Base-by-base conservation (phyloP, 2,888 invertebrate genomes). In the Polietes domitor region DNA sequence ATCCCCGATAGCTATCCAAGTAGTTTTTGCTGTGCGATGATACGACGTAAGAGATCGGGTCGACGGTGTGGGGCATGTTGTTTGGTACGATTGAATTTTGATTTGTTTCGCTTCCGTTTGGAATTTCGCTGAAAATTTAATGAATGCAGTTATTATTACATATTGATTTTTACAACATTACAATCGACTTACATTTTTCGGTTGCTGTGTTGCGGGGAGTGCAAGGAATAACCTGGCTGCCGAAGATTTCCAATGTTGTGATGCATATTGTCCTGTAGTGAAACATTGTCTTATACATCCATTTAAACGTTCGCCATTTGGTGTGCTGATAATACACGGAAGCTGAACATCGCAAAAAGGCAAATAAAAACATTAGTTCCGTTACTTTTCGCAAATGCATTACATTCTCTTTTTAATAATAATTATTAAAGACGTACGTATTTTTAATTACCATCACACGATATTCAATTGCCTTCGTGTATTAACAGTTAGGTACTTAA, bases 1-100 rank as follows among this genome's bases (percentile, higher is more conserved):
- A 92, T 92, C 89, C 91, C 92, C 92, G 92, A 91, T 90, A 92
- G 92, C 91, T 92, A 92, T 93, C 92, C 93, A 92, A 91, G 91
- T 89, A 91, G 83, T 85, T 92, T 92, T 90, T 93, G 92, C 87
- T 93, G 92, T 88, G 92, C 92, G 89, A 93, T 92, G 89, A 92
- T 92, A 85, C 92, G 91, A 87, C 91, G 91, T 88, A 92, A 90
- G 88, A 92, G 88, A 83, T 91, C 92, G 86, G 92, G 92, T 91
- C 92, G 89, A 81, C 92, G 94, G 92, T 95, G 94, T 93, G 96
- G 96, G 93, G 95, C 96, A 93, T 97, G 97, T 93, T 96, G 95
- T 93, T 97, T 97, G 94, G 96, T 95, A 94, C 96, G 94, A 93
- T 96, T 95, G 94, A 97, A 96, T 93, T 96, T 96, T 93, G 96